phyloP scores from a whole-genome alignment of 2,888 invertebrate genomes.

The Tipula confusa region DNA sequence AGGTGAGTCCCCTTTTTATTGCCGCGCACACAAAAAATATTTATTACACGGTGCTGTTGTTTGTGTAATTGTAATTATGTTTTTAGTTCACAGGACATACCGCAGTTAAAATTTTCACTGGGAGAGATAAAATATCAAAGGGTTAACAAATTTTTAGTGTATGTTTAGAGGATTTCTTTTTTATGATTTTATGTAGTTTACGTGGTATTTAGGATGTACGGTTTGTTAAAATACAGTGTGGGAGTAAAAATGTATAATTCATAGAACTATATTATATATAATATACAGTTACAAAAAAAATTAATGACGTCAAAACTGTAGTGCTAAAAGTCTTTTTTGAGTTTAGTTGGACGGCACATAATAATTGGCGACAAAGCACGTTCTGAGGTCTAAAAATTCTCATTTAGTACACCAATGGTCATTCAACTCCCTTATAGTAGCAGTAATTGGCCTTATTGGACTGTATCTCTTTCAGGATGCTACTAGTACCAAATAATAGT shows the following conservation, averaged over 20 bases:
- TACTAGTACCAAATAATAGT: no score
- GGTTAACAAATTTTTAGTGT: not conserved
- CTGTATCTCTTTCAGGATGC: no score
- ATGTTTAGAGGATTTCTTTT: not conserved
- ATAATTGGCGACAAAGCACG: no score
- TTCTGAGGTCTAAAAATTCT: no score
- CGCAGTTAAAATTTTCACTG: not conserved
- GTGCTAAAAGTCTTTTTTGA: no score
- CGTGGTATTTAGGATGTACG: not conserved
- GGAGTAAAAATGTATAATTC: no score
- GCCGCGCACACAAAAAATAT: not conserved
- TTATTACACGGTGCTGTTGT: not conserved
- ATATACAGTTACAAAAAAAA: no score
- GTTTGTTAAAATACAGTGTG: not conserved
- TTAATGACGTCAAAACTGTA: no score
- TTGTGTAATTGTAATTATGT: not conserved
- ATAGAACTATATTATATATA: not conserved
- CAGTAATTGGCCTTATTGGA: no score
- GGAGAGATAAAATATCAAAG: not conserved
- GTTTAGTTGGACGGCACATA: no score
- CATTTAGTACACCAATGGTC: no score
- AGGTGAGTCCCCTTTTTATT: not conserved
- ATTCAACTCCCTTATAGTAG: no score
- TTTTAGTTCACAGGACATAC: not conserved
- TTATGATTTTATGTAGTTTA: conserved; percentile 7